Conservation (phyloP, 2,113 vertebrate genomes). For the Epinephelus moara region DNA sequence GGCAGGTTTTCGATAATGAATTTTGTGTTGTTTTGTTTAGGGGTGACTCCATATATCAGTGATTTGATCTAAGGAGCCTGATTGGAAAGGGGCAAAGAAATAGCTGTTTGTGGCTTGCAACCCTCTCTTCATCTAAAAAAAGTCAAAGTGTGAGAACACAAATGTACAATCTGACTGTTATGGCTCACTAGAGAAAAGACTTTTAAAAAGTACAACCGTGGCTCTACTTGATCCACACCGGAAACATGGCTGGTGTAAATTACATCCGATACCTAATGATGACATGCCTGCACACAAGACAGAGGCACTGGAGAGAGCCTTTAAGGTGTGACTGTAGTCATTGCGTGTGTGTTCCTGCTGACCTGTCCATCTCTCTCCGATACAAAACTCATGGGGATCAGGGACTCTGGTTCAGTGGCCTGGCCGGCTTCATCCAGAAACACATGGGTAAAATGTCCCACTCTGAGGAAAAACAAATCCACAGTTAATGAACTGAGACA, state of each 20-base stretch:
- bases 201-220: too few relatives aligned
- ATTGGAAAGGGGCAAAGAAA: too few relatives aligned
- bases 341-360: neutral
- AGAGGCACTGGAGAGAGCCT: neutral
- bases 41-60: too few relatives aligned
- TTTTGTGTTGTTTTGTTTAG: neutral
- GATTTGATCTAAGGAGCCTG: too few relatives aligned
- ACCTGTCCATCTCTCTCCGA: conserved; percentile 93
- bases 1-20: neutral
- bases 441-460: conserved; percentile 94
- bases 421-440: conserved; percentile 97
- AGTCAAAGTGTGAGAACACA: too few relatives aligned
- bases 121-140: too few relatives aligned
- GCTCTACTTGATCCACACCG: neutral
- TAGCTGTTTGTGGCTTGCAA: too few relatives aligned
- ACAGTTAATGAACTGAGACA: neutral
- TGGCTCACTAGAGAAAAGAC: too few relatives aligned
- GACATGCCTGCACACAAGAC: neutral
- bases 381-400: conserved; percentile 92
- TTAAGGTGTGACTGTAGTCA: neutral
- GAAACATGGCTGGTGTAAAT: neutral
- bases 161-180: too few relatives aligned
- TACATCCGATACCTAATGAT: neutral
- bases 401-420: conserved; percentile 93
- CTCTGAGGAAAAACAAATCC: conserved; percentile 74